Evolutionary conservation across 2,113 vertebrate genomes (phyloP).

Genomic region (Nicator chloris): DNA sequence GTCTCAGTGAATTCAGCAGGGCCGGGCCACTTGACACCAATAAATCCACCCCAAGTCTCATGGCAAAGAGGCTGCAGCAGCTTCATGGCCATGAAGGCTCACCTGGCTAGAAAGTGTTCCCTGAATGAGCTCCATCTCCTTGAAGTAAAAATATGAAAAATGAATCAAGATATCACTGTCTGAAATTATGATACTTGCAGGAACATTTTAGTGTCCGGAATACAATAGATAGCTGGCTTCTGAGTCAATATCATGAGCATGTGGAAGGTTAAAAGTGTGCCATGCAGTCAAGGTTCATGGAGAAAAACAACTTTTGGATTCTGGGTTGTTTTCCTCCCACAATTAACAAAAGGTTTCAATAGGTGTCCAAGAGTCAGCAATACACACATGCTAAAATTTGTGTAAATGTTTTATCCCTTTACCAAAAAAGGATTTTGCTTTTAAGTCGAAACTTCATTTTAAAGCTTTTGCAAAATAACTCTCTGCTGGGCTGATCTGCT

Average conservation of each 20-base stretch:
- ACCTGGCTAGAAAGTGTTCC: background rate
- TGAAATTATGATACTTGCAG: background rate
- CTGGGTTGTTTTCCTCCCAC: background rate
- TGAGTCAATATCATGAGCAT: background rate
- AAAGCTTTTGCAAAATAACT: background rate
- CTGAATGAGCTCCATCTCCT: background rate
- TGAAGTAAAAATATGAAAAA: background rate
- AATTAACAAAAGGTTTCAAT: background rate
- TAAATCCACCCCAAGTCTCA: background rate
- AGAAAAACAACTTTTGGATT: background rate
- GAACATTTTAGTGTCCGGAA: background rate
- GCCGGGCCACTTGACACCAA: background rate
- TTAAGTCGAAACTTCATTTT: background rate
- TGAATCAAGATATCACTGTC: background rate
- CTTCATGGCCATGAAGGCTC: background rate
- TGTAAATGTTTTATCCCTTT: background rate
- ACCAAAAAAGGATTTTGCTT: background rate
- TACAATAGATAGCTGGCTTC: background rate
- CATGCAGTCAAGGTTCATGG: background rate
- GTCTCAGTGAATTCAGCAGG: background rate
- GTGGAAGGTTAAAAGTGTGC: background rate
- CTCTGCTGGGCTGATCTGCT: background rate
- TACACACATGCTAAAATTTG: background rate
- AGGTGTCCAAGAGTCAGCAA: background rate
- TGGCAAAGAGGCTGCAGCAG: background rate